Percentiles rank a stretch among this genome's conserved stretches.
phyloP scores from a whole-genome alignment of 1,140 invertebrate species.

The Scaptodrosophila lebanonensis region DNA sequence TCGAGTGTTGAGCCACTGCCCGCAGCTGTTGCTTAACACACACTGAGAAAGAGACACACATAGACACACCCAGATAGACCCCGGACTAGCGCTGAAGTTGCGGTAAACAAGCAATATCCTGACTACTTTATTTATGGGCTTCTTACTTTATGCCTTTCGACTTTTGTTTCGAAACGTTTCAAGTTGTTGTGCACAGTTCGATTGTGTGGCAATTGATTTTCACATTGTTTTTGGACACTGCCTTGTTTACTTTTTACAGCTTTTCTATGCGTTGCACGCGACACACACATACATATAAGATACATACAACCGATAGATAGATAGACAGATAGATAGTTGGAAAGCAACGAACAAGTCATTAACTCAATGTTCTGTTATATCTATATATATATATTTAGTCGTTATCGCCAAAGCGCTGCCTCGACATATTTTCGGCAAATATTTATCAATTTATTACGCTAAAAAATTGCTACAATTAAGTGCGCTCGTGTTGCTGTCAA shows the following conservation, averaged over 20 bases:
- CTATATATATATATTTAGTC: too few relatives aligned
- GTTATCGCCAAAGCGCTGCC: conserved; percentile 40
- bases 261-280: conserved; percentile 31
- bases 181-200: conserved; percentile 20
- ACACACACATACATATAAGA: conserved; percentile 23
- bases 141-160: conserved; percentile 18
- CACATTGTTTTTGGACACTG: conserved; percentile 11
- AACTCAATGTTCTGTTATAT: too few relatives aligned
- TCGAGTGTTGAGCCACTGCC: too few relatives aligned
- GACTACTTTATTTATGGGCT: conserved; percentile 31
- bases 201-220: conserved; percentile 53
- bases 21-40: too few relatives aligned
- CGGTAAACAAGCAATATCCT: conserved; percentile 28
- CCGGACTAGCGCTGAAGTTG: conserved; percentile 8
- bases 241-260: conserved; percentile 38
- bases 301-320: conserved; percentile 11
- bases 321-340: conserved; percentile 27
- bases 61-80: too few relatives aligned
- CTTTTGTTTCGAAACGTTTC: neutral
- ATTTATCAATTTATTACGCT: conserved; percentile 71
- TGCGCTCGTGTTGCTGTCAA: neutral
- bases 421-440: conserved; percentile 57
- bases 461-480: conserved; percentile 69
- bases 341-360: conserved; percentile 2
- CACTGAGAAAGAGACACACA: too few relatives aligned